Base-by-base conservation (phyloP, 2,888 invertebrate species). In the Chelonus formosanus region DNA sequence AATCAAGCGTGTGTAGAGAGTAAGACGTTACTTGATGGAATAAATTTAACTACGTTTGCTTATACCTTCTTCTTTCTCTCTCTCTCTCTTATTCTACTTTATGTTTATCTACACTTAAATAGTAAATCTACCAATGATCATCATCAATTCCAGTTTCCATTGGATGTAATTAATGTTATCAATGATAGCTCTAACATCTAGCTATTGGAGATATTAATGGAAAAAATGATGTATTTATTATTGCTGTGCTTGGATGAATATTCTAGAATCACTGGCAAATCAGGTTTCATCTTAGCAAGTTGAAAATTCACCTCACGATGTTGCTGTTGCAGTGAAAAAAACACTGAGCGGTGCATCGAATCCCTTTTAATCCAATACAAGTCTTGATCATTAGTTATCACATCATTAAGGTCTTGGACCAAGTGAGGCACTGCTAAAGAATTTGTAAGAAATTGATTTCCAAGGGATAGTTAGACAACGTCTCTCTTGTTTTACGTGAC, bases 311-410 rank as follows among this genome's bases (percentile, higher is more conserved):
- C 2, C 20, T 20, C 20, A 20, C 20, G 20, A 20, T 20, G 20
- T 20, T 20, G 20, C 20, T 20, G 20, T 20, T 20, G 20, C 20
- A 20, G 20, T 20, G 20, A 2, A 20, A 20, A 20, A 20, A 20
- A 20, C 20, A 20, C 20, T 20, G 20, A 20, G 20, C 20, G 20
- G 20, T 75, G 73, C 74, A 74, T 80, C 79, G 76, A 80, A 63
- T 54, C 8, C 40, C 4, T 6, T 6, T 8, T 5, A 7, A 48
- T 8, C 6, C 36, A 20, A 59, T 40, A 40, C 40, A 5, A 8
- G 32, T 20, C 45, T 43, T 43, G 60, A 55, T 45, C 50, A 58
- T 63, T 31, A 47, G 8, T 20, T 44, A 57, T 63, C 20, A 52
- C 65, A 62, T 74, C 40, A 40, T 40, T 40, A 40, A 20, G 20